Percentiles rank a stretch among this genome's conserved stretches.
phyloP scores from a whole-genome alignment of 2,888 invertebrate genomes.

The Euzetes globulus region DNA sequence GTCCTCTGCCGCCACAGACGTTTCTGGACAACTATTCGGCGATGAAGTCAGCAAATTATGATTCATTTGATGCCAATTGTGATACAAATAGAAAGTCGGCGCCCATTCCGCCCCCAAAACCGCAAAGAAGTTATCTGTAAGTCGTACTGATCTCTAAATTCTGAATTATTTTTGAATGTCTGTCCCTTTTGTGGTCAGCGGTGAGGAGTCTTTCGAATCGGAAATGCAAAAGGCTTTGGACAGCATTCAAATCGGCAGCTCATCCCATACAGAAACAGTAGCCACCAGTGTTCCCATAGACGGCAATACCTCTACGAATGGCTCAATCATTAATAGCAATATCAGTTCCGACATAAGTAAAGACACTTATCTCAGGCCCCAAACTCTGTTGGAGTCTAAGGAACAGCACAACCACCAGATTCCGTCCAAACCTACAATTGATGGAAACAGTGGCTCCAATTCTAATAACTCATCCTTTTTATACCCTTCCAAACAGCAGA shows the following conservation, averaged over 20 bases:
- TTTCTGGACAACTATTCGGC: slow-evolving; percentile 18
- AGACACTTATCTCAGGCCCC: background rate
- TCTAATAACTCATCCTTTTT: too few relatives aligned
- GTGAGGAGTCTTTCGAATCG: slow-evolving; percentile 30
- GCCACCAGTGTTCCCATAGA: background rate
- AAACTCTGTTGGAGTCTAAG: background rate
- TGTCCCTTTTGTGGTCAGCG: background rate
- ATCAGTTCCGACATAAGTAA: background rate
- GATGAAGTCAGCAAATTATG: background rate
- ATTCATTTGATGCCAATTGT: slow-evolving; percentile 4
- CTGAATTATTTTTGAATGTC: background rate
- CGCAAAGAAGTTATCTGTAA: slow-evolving; percentile 34
- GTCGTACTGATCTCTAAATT: background rate
- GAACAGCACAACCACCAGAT: background rate
- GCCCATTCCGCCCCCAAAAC: slow-evolving; percentile 33
- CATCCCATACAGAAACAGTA: background rate
- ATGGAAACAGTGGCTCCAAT: background rate
- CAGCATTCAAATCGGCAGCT: slow-evolving; percentile 17
- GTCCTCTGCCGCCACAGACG: slow-evolving; percentile 39
- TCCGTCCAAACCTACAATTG: background rate
- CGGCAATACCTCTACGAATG: background rate
- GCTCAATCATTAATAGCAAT: background rate
- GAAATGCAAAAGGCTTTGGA: slow-evolving; percentile 36
- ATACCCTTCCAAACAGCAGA: background rate
- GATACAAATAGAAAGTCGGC: slow-evolving; percentile 4